Conservation (phyloP, 2,797 vertebrate genomes). For the Pempheris klunzingeri region DNA sequence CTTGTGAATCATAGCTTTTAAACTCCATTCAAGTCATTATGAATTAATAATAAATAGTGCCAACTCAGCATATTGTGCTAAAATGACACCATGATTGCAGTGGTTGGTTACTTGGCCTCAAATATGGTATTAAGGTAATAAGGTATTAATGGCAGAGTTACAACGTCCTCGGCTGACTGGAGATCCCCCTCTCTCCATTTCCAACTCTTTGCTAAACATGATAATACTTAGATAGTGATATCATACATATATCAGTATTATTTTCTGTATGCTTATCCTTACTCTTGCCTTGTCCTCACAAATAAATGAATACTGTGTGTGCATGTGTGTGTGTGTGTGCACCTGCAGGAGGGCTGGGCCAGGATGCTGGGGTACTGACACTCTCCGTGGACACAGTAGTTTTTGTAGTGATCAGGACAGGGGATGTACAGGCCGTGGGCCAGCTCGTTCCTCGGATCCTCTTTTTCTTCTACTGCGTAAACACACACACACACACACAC, state of each 20-base stretch:
- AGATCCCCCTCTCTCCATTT: too few species aligned
- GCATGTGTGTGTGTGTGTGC: conserved; percentile 58
- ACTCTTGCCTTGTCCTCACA: neutral
- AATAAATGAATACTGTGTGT: neutral
- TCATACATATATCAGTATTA: neutral
- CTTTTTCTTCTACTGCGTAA: conserved; percentile 72
- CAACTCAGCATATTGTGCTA: neutral
- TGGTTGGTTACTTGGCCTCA: neutral
- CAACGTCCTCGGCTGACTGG: neutral
- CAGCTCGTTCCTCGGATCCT: conserved; percentile 87
- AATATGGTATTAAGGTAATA: too few species aligned
- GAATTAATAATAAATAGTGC: conserved; percentile 32
- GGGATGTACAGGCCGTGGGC: conserved; percentile 93
- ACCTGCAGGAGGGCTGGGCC: conserved; percentile 98
- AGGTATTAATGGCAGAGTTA: too few species aligned
- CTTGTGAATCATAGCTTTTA: conserved; percentile 34
- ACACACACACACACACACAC: conserved; percentile 36
- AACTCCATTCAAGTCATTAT: conserved; percentile 32
- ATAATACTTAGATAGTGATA: neutral
- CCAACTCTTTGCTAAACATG: neutral
- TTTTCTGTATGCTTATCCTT: neutral
- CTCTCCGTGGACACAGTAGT: conserved; percentile 97
- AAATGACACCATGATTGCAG: neutral
- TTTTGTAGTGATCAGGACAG: conserved; percentile 95
- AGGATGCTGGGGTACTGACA: conserved; percentile 94